Evolutionary conservation across 2,113 vertebrate species (phyloP), one percentile per base, ranked within the genome.

Genomic region (Poecilia latipinna): DNA sequence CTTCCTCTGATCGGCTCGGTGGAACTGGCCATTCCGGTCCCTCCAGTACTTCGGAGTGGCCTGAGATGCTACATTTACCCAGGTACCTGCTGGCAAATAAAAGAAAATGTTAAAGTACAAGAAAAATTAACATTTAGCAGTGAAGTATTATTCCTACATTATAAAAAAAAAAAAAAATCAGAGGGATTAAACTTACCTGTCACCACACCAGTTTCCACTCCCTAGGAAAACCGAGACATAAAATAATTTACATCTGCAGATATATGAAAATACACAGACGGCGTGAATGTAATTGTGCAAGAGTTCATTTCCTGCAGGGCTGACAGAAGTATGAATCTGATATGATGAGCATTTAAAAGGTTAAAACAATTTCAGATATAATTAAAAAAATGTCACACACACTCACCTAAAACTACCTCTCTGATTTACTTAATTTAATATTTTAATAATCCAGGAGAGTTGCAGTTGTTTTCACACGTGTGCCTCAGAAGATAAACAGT

Each of bases 61-160:
- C 84, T 97, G 96, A 80, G 96, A 97, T 80, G 95, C 95, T 51
- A 96, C 95, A 79, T 92, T 96, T 57, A 96, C 93, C 97, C 98
- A 98, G 65, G 90, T 94, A 48, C 94, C 76, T 77, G 93, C 93
- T 94, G 78, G 86, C 44, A 67, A 86, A 93, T 6, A 26, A 85
- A 82, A 90, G 26, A 28, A 12, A 66, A 19, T 51, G 19, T 0
- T 6, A 8, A 37, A 3, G 26, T 39, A 76, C 4, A 37, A 22
- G 62, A 1, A 57, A 64, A 70, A 26, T 17, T 13, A 1, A 8
- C 12, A 22, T 22, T 31, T 32, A 1, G 5, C 11, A 29, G 13
- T 3, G 17, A 17, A 1, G 44, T 44, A 17, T 29, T 19, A 12
- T 44, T 48, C 7, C 51, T 57, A 57, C 7, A 57, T 22, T n/a